A percentile compares a stretch with the other conserved stretches of the same genome.
These are phyloP conservation scores for Hemichromis elongatus DNA, from an alignment of 2,113 vertebrate species.

Conservation along the genomic window DNA sequence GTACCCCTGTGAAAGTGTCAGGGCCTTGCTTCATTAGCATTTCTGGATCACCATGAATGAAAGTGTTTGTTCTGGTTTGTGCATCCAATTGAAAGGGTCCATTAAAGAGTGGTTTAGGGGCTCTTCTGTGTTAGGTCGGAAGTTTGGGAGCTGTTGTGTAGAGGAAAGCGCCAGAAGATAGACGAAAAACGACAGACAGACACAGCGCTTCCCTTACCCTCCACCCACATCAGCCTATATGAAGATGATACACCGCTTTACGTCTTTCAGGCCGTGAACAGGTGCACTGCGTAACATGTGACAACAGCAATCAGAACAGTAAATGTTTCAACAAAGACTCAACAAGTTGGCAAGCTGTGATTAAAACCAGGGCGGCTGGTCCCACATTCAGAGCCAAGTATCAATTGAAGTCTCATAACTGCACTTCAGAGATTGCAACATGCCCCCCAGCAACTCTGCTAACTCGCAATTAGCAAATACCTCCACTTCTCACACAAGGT, in stretches of 20 bases:
- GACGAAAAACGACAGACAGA: background rate
- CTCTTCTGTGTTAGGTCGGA: constrained; percentile 37
- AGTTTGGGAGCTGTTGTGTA: constrained; percentile 38
- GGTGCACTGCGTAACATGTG: background rate
- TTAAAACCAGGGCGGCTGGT: background rate
- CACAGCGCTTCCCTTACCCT: background rate
- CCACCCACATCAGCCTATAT: background rate
- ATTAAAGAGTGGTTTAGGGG: constrained; percentile 64
- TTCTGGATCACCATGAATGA: constrained; percentile 68
- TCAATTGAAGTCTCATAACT: constrained; percentile 1
- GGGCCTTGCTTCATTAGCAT: constrained; percentile 66
- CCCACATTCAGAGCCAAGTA: constrained; percentile 17
- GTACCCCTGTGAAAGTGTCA: constrained; percentile 60
- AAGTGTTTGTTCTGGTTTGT: constrained; percentile 65
- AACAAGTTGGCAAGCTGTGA: background rate
- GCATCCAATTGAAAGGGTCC: constrained; percentile 53
- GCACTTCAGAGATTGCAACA: constrained; percentile 6
- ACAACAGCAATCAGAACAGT: background rate
- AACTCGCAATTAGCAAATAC: constrained; percentile 3
- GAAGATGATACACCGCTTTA: background rate
- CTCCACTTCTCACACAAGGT: background rate
- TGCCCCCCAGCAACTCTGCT: background rate
- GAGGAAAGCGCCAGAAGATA: background rate
- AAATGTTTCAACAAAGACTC: background rate
- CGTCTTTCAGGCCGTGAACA: background rate